phyloP scores from a whole-genome alignment of 2,797 vertebrate species.

The Hippopotamyrus pictus region DNA sequence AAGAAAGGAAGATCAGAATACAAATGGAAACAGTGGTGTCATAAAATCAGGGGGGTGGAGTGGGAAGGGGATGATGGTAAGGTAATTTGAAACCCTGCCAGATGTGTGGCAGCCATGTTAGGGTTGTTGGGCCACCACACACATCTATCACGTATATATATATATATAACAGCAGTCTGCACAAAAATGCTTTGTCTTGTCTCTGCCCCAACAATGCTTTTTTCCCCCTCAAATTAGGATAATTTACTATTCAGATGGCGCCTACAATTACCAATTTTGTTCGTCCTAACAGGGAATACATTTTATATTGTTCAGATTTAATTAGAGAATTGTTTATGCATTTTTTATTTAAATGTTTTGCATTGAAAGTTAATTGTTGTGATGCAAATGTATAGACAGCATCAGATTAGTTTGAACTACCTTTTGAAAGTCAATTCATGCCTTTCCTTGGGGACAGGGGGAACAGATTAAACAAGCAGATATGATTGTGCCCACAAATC shows the following conservation, averaged over 20 bases:
- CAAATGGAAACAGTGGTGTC: neutral
- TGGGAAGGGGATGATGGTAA: neutral
- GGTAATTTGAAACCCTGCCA: neutral
- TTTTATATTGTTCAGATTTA: neutral
- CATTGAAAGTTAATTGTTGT: neutral
- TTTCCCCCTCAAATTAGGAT: neutral
- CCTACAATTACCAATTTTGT: neutral
- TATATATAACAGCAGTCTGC: neutral
- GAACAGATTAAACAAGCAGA: neutral
- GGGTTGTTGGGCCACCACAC: neutral
- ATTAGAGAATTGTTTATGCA: neutral
- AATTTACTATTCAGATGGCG: neutral
- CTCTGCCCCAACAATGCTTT: too few species aligned
- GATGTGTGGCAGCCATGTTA: neutral
- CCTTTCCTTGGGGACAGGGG: neutral
- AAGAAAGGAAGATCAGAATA: neutral
- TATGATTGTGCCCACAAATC: neutral
- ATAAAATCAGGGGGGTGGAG: neutral
- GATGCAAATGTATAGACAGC: neutral
- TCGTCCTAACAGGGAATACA: neutral
- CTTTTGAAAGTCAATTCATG: neutral
- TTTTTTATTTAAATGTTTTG: conserved; percentile 1
- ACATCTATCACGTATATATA: neutral
- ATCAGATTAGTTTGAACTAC: neutral
- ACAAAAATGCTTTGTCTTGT: neutral